Evolutionary conservation across 2,888 invertebrate genomes (phyloP), one percentile per base, ranked within the genome.

Genomic region (Himalopsyche anomala): DNA sequence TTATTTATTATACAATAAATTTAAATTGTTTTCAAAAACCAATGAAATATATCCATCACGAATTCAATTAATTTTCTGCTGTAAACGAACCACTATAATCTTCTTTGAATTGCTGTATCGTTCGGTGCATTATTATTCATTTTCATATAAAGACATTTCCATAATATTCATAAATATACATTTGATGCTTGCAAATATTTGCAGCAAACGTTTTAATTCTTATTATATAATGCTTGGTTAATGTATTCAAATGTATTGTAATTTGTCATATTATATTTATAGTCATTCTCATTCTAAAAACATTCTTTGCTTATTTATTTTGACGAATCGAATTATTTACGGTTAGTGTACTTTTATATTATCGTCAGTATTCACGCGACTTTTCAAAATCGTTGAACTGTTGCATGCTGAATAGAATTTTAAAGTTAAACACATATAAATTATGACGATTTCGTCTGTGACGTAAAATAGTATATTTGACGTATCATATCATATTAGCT

Each of bases 201-300:
- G 19, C 62, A 62, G n/a, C 19, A 19, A 28, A 62, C 8, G 4
- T 62, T 62, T 2, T 62, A 62, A 19, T 62, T 62, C 28, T 51
- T 51, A 15, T 15, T 51, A 51, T 28, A 62, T 62, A 28, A 28
- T 1, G 0, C 8, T 3, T 6, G 6, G 62, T 62, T 19, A 62
- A 62, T 62, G 4, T 62, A 62, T 62, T 62, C 62, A 62, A 62
- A 62, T 19, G 9, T 62, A 62, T 62, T 62, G 9, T 62, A 62
- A n/a, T 62, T 62, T 62, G 9, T 62, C 28, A 28, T 2, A 28
- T 19, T 19, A 19, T 62, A 62, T 62, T 62, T 62, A 62, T 62
- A 62, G 6, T 62, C 51, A 51, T 51, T 51, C 15, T 51, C 1
- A 51, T 51, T 51, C 51, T 51, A 15, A 5, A 51, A 15, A 51